Base-by-base conservation (phyloP, 2,888 invertebrate species). In the Elgonia sp. region DNA sequence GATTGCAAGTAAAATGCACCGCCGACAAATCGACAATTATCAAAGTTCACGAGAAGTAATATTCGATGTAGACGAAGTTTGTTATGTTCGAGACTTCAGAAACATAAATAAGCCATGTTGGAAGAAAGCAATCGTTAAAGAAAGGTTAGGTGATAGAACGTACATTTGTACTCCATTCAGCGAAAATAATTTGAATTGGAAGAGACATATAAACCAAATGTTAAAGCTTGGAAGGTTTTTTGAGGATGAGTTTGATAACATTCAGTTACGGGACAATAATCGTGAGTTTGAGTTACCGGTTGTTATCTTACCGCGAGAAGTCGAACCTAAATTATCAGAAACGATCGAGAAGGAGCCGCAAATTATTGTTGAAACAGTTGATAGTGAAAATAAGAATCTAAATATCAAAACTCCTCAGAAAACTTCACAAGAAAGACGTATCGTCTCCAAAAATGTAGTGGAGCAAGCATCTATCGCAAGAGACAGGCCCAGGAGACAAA, bases 171-270 rank as follows among this genome's bases (percentile, higher is more conserved):
- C 12, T 37, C 69, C 76, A 6, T 0, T 70, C 0, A 1, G 16
- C 12, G 84, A 79, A 65, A 20, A 9, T 39, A 21, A 72, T 42
- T n/a, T 79, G 9, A 16, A 1, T 1, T 87, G 83, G 80, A 89
- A 87, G 55, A 65, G 85, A 53, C 89, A 89, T 50, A 5, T 85
- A 9, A 85, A 89, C 69, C 87, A 89, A 76, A 85, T 89, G 72
- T 14, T 82, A 14, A 82, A 73, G 62, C 72, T 69, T 9, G 82
- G 79, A 37, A 50, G 53, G 21, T 84, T 77, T 16, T 84, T 77
- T 72, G 77, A 84, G 39, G 69, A 76, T 12, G 62, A 39, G n/a
- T n/a, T n/a, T n/a, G n/a, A n/a, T n/a, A n/a, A n/a, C n/a, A n/a
- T n/a, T n/a, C n/a, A n/a, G n/a, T n/a, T n/a, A n/a, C n/a, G n/a